A percentile compares a stretch with the other conserved stretches of the same genome.
Evolutionary conservation across 2,888 invertebrate species (phyloP).

Genomic region (Ditula angustiorana): DNA sequence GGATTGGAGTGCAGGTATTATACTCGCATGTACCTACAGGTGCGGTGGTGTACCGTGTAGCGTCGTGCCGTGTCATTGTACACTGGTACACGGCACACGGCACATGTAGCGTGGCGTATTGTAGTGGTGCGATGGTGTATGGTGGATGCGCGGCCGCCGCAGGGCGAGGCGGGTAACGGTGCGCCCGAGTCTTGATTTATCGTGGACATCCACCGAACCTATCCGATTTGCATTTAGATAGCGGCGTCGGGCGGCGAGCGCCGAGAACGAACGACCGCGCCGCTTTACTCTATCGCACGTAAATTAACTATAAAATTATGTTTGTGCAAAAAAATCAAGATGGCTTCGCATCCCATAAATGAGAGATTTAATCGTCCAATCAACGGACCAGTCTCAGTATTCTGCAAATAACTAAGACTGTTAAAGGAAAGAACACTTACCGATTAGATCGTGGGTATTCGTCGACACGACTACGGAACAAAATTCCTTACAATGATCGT

Average conservation of each 20-base stretch:
- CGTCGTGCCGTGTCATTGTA: neutral
- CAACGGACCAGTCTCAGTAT: conserved; percentile 54
- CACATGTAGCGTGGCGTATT: conserved; percentile 21
- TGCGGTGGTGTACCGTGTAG: neutral
- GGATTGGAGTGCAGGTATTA: no score
- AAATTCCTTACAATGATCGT: conserved; percentile 28
- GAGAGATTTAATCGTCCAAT: conserved; percentile 67
- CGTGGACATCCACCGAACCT: conserved; percentile 80
- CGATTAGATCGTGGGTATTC: conserved; percentile 39
- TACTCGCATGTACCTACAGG: no score
- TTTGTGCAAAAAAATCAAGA: conserved; percentile 61
- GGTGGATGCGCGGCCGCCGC: conserved; percentile 20
- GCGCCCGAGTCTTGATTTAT: conserved; percentile 76
- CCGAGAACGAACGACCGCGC: conserved; percentile 51
- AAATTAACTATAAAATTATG: conserved; percentile 78
- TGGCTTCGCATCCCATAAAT: conserved; percentile 61
- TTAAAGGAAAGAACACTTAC: conserved; percentile 39
- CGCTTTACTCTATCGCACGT: conserved; percentile 74
- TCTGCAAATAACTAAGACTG: conserved; percentile 50
- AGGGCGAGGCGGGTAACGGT: conserved; percentile 63
- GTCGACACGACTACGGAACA: conserved; percentile 31
- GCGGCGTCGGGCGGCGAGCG: conserved; percentile 58
- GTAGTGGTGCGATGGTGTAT: conserved; percentile 22
- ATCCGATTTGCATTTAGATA: conserved; percentile 86
- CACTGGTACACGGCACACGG: no score